Conservation (phyloP, 2,888 invertebrate species). For the Crematogaster levior region DNA sequence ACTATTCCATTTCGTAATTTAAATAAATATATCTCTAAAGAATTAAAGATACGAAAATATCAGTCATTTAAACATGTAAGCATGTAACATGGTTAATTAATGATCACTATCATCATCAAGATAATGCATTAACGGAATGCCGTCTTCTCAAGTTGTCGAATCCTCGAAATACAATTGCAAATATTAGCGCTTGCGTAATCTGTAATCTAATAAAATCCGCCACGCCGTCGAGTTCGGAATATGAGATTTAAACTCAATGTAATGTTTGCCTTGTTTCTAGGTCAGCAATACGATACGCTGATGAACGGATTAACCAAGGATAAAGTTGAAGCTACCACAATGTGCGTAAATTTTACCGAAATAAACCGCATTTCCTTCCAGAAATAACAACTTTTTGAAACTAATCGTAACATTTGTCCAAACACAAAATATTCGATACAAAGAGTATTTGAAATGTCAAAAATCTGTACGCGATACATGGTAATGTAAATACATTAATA, state of each 20-base stretch:
- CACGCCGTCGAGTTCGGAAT: constrained; percentile 59
- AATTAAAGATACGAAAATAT: constrained; percentile 1
- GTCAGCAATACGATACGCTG: constrained; percentile 63
- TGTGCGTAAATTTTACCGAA: constrained; percentile 28
- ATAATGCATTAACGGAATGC: constrained; percentile 5
- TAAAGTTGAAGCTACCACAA: constrained; percentile 23
- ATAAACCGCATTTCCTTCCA: constrained; percentile 16
- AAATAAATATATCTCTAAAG: neutral
- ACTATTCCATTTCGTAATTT: neutral
- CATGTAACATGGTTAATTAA: neutral
- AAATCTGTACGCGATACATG: neutral
- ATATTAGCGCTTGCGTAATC: constrained; percentile 65
- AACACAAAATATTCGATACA: neutral
- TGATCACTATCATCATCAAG: neutral
- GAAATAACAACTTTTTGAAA: constrained; percentile 28
- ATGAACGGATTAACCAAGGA: constrained; percentile 49
- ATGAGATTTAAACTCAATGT: constrained; percentile 63
- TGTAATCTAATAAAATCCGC: constrained; percentile 72
- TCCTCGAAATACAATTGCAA: constrained; percentile 55
- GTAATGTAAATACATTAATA: constrained; percentile 19
- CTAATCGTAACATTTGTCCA: constrained; percentile 9
- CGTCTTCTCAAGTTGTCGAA: constrained; percentile 40
- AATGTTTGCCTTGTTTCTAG: constrained; percentile 71
- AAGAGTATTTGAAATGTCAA: constrained; percentile 9
- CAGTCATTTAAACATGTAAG: neutral